Evolutionary conservation across 1,140 invertebrate species (phyloP).

Genomic region (Panulirus ornatus): DNA sequence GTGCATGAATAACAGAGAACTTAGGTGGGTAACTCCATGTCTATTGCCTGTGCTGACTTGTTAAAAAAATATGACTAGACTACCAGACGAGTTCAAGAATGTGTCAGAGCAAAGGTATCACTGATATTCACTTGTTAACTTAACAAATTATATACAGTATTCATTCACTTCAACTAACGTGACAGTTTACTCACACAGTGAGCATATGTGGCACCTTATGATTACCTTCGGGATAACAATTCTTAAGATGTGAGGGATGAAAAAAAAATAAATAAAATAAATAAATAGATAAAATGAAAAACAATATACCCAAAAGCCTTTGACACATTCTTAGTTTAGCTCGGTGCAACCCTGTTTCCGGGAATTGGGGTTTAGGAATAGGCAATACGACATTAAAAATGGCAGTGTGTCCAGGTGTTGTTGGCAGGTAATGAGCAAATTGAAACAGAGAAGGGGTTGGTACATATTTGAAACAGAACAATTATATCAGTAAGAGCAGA

Average conservation of each 20-base stretch:
- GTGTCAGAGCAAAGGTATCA: constrained; percentile 30
- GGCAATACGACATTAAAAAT: constrained; percentile 42
- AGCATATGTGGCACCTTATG: background rate
- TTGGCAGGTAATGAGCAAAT: constrained; percentile 40
- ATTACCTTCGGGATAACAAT: background rate
- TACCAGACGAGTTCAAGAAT: constrained; percentile 49
- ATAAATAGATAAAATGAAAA: background rate
- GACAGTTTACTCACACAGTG: constrained; percentile 6
- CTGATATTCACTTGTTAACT: background rate
- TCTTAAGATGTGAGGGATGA: background rate
- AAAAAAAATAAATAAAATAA: background rate
- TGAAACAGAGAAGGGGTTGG: constrained; percentile 19
- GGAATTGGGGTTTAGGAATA: constrained; percentile 41
- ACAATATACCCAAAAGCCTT: background rate
- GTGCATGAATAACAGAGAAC: constrained; percentile 7
- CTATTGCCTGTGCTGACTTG: constrained; percentile 61
- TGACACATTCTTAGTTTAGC: constrained; percentile 32
- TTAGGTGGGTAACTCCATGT: constrained; percentile 60
- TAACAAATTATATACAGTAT: background rate
- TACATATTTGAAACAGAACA: background rate
- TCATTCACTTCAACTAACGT: background rate
- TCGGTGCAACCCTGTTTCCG: constrained; percentile 57
- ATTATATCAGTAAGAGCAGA: background rate
- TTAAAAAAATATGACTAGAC: constrained; percentile 62
- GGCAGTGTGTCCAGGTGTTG: constrained; percentile 42